Evolutionary conservation across 1,140 invertebrate genomes (phyloP).

Genomic region (Orius insidiosus): DNA sequence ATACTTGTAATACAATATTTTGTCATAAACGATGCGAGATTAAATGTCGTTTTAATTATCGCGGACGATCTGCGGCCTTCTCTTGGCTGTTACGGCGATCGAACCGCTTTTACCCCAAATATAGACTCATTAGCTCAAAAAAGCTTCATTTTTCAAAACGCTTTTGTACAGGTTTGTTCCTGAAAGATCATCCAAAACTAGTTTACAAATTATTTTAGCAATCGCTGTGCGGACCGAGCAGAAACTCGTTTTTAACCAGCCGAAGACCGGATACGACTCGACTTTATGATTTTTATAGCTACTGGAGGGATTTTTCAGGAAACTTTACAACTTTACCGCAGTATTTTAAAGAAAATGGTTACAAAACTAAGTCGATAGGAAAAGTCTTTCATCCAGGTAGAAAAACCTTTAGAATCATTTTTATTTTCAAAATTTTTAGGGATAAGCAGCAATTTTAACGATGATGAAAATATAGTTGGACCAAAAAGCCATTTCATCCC

Average conservation of each 20-base stretch:
- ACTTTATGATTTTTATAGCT: slow-evolving; percentile 69
- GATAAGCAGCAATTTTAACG: slow-evolving; percentile 54
- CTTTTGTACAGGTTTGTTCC: slow-evolving; percentile 43
- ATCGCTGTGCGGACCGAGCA: slow-evolving; percentile 74
- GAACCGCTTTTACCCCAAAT: slow-evolving; percentile 53
- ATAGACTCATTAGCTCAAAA: slow-evolving; percentile 46
- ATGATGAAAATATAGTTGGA: slow-evolving; percentile 78
- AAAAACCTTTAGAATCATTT: slow-evolving; percentile 1
- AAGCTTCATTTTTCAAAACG: slow-evolving; percentile 42
- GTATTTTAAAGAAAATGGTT: slow-evolving; percentile 66
- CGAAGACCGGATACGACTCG: slow-evolving; percentile 61
- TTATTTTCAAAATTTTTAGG: slow-evolving; percentile 36
- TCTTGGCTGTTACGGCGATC: slow-evolving; percentile 38
- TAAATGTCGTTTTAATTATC: too few species aligned
- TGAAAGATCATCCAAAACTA: too few species aligned
- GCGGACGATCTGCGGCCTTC: too few species aligned
- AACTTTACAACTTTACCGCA: slow-evolving; percentile 78
- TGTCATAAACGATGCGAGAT: too few species aligned
- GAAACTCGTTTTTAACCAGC: slow-evolving; percentile 71
- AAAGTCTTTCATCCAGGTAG: slow-evolving; percentile 64
- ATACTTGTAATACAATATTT: too few species aligned
- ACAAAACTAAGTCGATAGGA: slow-evolving; percentile 61
- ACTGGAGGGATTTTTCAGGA: slow-evolving; percentile 56
- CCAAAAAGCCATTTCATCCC: slow-evolving; percentile 52
- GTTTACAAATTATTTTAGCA: slow-evolving; percentile 46